Conservation (phyloP, 2,888 invertebrate species). For the Drosophila stalkeri region DNA sequence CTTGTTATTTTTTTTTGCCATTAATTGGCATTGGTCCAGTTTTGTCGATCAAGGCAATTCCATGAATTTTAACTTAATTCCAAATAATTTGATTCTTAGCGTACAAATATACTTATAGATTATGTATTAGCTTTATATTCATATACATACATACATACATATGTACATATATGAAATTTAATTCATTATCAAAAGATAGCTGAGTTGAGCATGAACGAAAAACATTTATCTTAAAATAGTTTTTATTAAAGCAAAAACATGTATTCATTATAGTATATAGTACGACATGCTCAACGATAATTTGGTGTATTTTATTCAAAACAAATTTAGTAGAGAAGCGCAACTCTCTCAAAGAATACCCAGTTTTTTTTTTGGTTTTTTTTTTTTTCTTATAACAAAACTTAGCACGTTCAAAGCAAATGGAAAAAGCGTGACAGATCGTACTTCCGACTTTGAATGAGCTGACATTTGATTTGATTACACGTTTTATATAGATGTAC, state of each 20-base stretch:
- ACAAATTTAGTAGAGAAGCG: too few relatives aligned
- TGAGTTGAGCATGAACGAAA: neutral
- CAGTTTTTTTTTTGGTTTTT: neutral
- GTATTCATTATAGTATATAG: neutral
- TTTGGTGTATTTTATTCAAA: too few relatives aligned
- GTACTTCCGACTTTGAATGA: constrained; percentile 19
- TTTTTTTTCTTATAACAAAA: constrained; percentile 3
- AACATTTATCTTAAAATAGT: neutral
- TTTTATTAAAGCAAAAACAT: neutral
- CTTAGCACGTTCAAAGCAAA: constrained; percentile 17
- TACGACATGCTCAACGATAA: too few relatives aligned
- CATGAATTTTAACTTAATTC: constrained; percentile 27
- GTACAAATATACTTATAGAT: neutral
- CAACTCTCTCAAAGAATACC: too few relatives aligned
- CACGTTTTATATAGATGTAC: neutral
- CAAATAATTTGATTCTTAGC: neutral
- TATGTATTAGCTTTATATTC: too few relatives aligned
- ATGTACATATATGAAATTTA: neutral
- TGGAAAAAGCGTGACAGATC: constrained; percentile 26
- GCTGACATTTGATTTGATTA: neutral
- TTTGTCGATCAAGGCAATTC: constrained; percentile 20
- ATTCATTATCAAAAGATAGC: neutral
- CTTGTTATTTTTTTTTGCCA: constrained; percentile 3
- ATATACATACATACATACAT: too few relatives aligned
- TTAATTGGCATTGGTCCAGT: constrained; percentile 46